Evolutionary conservation across 2,797 vertebrate species (phyloP).

Genomic region (Acanthopagrus latus): DNA sequence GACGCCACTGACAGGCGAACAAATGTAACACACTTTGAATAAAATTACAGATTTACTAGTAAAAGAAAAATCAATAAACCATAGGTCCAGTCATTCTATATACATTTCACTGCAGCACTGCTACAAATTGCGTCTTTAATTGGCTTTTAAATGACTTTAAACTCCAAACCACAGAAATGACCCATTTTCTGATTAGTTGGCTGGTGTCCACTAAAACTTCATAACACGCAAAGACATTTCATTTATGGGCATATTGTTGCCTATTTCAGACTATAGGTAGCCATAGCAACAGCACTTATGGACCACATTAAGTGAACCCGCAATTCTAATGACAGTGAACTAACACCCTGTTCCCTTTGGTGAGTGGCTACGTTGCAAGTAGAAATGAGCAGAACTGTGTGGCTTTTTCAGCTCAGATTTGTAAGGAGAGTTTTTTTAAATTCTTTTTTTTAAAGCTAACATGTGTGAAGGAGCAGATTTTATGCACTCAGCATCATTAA

Average conservation of each 20-base stretch:
- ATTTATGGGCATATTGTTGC: neutral
- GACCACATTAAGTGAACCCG: neutral
- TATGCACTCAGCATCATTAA: constrained; percentile 8
- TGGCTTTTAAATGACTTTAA: neutral
- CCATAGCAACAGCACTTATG: neutral
- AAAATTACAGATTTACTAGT: too few relatives aligned
- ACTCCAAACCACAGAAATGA: neutral
- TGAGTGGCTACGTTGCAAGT: neutral
- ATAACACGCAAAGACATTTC: neutral
- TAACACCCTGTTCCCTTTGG: neutral
- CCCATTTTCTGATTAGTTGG: neutral
- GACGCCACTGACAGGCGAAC: too few relatives aligned
- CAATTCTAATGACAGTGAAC: neutral
- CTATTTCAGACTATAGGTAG: constrained; percentile 9
- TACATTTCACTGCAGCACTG: too few relatives aligned
- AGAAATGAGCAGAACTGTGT: neutral
- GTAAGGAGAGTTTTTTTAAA: neutral
- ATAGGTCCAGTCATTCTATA: too few relatives aligned
- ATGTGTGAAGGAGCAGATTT: neutral
- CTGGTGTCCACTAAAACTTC: neutral
- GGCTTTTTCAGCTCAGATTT: neutral
- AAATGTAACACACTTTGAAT: too few relatives aligned
- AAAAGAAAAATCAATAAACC: too few relatives aligned
- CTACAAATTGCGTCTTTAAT: too few relatives aligned
- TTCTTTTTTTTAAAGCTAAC: neutral